Percentiles rank a stretch among this genome's conserved stretches.
Evolutionary conservation across 1,140 invertebrate species (phyloP).

Genomic region (Bradysia coprophila): DNA sequence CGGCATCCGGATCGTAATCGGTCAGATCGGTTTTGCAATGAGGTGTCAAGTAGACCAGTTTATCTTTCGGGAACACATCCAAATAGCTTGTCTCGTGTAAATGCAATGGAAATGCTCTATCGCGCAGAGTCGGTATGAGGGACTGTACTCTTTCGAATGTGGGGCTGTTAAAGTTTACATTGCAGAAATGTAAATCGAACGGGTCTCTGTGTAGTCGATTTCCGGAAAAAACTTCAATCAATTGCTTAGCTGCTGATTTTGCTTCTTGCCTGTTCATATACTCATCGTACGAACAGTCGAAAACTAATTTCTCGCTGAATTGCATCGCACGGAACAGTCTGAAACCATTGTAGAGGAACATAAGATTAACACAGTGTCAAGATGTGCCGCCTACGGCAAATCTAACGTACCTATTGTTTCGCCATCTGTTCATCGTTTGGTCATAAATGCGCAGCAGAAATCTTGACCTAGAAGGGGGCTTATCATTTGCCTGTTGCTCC

Average conservation of each 20-base stretch:
- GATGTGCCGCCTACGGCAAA: not conserved
- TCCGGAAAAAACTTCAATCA: not conserved
- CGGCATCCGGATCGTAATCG: not conserved
- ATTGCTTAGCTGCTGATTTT: not conserved
- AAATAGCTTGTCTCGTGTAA: not conserved
- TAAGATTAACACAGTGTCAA: not conserved
- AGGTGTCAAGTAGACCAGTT: not conserved
- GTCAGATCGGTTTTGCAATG: not conserved
- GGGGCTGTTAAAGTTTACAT: not conserved
- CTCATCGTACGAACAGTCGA: not conserved
- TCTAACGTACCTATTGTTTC: not conserved
- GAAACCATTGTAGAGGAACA: not conserved
- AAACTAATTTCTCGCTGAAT: not conserved
- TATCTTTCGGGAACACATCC: not conserved
- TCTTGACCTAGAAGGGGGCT: constrained; percentile 9
- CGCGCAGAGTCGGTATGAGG: not conserved
- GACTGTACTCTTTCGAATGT: not conserved
- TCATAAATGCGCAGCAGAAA: not conserved
- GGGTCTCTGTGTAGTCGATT: not conserved
- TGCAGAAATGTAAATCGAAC: not conserved
- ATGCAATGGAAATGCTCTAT: not conserved
- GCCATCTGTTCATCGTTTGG: not conserved
- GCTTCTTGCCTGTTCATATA: not conserved
- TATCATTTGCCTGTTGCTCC: constrained; percentile 10
- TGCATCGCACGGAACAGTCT: not conserved